Base-by-base conservation (phyloP, 2,797 vertebrate species). In the Ispidina picta region DNA sequence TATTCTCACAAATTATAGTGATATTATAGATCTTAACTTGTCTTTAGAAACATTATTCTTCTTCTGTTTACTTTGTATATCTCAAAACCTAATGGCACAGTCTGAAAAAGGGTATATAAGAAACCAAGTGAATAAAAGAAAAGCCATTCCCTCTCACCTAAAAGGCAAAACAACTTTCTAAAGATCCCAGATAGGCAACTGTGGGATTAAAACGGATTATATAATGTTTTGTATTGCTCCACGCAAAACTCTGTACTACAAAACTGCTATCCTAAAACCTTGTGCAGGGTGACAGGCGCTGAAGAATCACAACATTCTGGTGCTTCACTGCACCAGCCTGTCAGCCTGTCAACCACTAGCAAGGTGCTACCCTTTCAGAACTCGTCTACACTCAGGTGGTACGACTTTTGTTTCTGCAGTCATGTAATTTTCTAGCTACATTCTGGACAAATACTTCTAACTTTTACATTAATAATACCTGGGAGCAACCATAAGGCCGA, bases 31-130 rank as follows among this genome's bases (percentile, higher is more conserved):
- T 6, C 8, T 46, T 18, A 51, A 23, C 0, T 46, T 31, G 6
- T 1, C 26, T 1, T 20, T 0, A 12, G 33, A 41, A 35, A 51
- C 10, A 10, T 18, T 13, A 2, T 26, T 19, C 5, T 16, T 6
- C 22, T 20, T 4, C 21, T 33, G 15, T 9, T 58, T 65, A 39
- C 19, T 37, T 8, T 5, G 8, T 5, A 5, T 4, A 12, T 11
- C 22, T 70, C 51, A 62, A 69, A 91, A 20, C 8, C 14, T 21
- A 77, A 18, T 0, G 4, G 17, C 22, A 63, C 10, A 43, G 20
- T 8, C 0, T 5, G 15, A 12, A 25, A 60, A 14, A 78, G 8
- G 4, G 5, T 73, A 64, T 3, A 25, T 8, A 15, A 28, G 25
- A 64, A 84, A 44, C 22, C 3, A 18, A 12, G 9, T 7, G 39